Base-by-base conservation (phyloP, 2,797 vertebrate genomes). In the Florisuga fusca region DNA sequence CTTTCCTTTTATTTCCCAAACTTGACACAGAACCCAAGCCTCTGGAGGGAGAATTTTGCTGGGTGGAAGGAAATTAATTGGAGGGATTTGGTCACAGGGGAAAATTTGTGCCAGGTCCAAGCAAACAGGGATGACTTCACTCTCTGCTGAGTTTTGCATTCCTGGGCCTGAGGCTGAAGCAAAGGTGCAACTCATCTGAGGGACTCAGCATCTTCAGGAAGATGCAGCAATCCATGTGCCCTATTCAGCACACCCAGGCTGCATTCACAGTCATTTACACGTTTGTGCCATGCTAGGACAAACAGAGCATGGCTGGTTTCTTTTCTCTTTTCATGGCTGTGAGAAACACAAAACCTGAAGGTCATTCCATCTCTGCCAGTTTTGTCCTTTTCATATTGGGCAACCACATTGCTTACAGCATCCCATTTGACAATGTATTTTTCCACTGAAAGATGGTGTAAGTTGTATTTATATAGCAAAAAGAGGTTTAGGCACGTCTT, bases 391-490 rank as follows among this genome's bases (percentile, higher is more conserved):
- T 71, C 34, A 4, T 38, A 50, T 64, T 51, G 67, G 72, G 57
- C 36, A 92, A 74, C 17, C 12, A 33, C 19, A 53, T 51, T 57
- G 38, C 67, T 89, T 59, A 51, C 34, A 81, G 51, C 31, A 33
- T 22, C 20, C 15, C 19, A 20, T 90, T 93, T 66, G 36, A 75
- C 33, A 0, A 61, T 64, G 79, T 69, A 21, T 74, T 85, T 41
- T 78, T 45, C 69, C 34, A 22, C 36, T 88, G 71, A 84, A 72
- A 85, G 48, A 58, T n/a, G 38, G 69, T 76, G 46, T 9, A 38
- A 73, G 59, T 57, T 79, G 38, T 67, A 93, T 95, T 92, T 82
- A 93, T 48, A 82, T 45, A 72, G 73, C 50, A 88, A 94, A 38
- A 38, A 43, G 48, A 58, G 66, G 62, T 55, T 81, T 67, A 93